Conservation (phyloP, 2,888 invertebrate species). For the Andrena fulva region DNA sequence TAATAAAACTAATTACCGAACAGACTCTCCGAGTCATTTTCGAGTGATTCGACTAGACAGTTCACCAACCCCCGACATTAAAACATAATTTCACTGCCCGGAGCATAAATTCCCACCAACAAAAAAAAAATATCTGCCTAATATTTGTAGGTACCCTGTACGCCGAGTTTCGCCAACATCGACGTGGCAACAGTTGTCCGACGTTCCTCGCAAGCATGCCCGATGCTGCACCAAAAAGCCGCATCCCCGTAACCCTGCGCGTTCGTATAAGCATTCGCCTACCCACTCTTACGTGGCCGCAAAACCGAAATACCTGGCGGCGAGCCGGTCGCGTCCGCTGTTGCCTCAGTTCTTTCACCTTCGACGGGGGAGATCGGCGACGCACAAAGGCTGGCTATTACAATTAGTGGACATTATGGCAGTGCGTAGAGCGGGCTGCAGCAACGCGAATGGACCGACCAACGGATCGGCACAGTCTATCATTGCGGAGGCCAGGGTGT, state of each 20-base stretch:
- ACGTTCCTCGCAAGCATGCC: background rate
- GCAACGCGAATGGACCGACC: constrained; percentile 64
- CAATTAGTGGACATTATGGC: constrained; percentile 80
- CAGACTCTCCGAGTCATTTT: no score
- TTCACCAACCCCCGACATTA: no score
- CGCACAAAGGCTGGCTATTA: constrained; percentile 77
- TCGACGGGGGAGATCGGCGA: constrained; percentile 57
- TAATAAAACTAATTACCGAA: no score
- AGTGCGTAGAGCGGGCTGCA: constrained; percentile 66
- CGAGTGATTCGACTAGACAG: no score
- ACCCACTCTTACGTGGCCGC: background rate
- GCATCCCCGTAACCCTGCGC: background rate
- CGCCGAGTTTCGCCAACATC: no score
- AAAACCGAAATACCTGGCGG: background rate
- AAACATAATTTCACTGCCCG: no score
- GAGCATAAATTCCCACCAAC: no score
- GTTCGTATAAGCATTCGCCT: background rate
- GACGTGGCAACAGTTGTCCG: no score
- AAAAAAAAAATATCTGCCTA: no score
- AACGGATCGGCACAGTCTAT: constrained; percentile 78
- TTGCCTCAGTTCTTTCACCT: constrained; percentile 56
- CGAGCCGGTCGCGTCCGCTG: constrained; percentile 20
- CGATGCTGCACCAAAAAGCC: background rate
- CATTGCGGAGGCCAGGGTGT: constrained; percentile 76
- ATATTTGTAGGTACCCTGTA: no score